Evolutionary conservation across 2,113 vertebrate genomes (phyloP).

Genomic region (Upupa epops): DNA sequence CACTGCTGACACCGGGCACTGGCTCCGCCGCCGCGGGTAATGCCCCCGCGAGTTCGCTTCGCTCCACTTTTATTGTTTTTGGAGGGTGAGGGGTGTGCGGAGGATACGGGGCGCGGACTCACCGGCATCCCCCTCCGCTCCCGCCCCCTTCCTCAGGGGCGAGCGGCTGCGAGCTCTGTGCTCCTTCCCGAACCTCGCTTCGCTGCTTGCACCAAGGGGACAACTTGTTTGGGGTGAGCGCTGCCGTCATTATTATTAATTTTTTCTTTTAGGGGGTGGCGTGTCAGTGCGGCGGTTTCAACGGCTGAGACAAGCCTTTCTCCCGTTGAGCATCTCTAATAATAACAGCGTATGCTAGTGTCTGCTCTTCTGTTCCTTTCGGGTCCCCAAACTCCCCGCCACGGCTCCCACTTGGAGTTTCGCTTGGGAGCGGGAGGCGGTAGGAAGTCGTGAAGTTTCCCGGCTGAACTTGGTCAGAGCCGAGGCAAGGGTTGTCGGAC

Average conservation of each 20-base stretch:
- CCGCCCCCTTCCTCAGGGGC: no score
- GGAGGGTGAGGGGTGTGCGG: background rate
- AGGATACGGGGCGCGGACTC: background rate
- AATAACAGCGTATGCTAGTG: fast-evolving
- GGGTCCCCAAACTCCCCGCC: no score
- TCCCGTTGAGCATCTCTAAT: background rate
- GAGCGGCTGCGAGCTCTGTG: background rate
- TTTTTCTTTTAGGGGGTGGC: background rate
- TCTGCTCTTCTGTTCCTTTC: background rate
- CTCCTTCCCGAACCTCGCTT: background rate
- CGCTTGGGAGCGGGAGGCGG: background rate
- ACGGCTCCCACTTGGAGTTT: fast-evolving
- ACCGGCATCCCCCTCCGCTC: background rate
- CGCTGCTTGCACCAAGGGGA: background rate
- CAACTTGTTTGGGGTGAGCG: background rate
- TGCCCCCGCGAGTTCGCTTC: background rate
- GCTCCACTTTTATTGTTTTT: fast-evolving
- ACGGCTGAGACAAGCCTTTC: background rate
- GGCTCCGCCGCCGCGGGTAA: background rate
- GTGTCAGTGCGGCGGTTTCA: background rate
- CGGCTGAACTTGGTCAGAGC: background rate
- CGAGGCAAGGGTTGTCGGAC: background rate
- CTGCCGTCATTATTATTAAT: fast-evolving
- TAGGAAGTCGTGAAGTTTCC: slow-evolving; percentile 7
- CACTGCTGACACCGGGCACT: background rate